Percentiles rank a stretch among this genome's conserved stretches.
These are phyloP conservation scores for Leptopilina drosophilae DNA, from an alignment of 2,888 invertebrate species.

Conservation along the genomic window DNA sequence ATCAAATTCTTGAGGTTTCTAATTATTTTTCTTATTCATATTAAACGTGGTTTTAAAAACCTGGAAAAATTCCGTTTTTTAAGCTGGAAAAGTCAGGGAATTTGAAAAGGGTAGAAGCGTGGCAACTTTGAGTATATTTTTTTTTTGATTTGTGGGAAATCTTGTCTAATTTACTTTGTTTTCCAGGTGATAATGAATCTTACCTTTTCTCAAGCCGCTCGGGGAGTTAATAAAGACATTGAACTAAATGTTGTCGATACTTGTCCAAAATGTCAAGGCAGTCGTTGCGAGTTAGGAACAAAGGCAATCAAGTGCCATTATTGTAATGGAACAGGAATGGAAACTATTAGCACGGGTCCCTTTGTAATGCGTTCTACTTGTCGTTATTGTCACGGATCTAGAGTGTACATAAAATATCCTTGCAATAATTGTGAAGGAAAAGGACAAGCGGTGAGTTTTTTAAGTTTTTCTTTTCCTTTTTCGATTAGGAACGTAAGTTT, in stretches of 20 bases:
- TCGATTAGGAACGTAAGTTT: too few species aligned
- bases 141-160: not conserved
- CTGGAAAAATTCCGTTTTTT: too few species aligned
- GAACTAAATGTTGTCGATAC: constrained; percentile 94
- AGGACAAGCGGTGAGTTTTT: constrained; percentile 85
- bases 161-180: constrained; percentile 34
- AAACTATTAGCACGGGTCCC: constrained; percentile 93
- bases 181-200: constrained; percentile 89
- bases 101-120: not conserved
- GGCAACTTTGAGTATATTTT: too few species aligned
- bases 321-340: constrained; percentile 98
- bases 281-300: constrained; percentile 93
- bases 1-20: too few species aligned
- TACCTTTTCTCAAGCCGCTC: constrained; percentile 94
- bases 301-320: constrained; percentile 92
- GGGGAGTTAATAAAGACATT: constrained; percentile 96
- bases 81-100: too few species aligned
- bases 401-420: constrained; percentile 92
- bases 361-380: constrained; percentile 98
- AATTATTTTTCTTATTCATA: too few species aligned
- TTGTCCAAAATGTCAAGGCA: constrained; percentile 93
- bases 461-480: not conserved
- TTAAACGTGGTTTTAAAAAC: too few species aligned
- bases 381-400: constrained; percentile 91
- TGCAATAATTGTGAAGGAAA: constrained; percentile 96